phyloP scores from a whole-genome alignment of 2,797 vertebrate species.

The Characodon lateralis region DNA sequence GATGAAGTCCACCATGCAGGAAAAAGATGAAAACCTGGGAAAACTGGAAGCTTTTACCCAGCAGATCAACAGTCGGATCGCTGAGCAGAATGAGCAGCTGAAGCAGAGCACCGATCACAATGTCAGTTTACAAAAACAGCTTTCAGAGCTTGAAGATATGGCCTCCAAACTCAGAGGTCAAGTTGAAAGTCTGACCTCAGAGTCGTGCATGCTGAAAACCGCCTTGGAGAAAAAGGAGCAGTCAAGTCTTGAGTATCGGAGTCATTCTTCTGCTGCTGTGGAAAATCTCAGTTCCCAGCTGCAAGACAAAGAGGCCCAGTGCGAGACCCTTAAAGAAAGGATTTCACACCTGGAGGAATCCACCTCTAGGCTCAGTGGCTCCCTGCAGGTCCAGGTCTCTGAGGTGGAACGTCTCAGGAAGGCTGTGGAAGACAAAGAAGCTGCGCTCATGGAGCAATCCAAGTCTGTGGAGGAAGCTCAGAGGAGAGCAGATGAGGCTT shows the following conservation, averaged over 20 bases:
- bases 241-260: conserved; percentile 58
- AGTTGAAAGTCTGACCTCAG: conserved; percentile 70
- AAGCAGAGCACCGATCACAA: conserved; percentile 74
- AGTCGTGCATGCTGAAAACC: conserved; percentile 72
- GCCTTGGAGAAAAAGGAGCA: conserved; percentile 79
- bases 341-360: conserved; percentile 76
- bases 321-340: conserved; percentile 77
- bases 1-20: conserved; percentile 65
- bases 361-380: conserved; percentile 61
- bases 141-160: conserved; percentile 74
- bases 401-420: conserved; percentile 69
- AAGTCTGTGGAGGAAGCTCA: conserved; percentile 70
- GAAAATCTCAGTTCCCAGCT: conserved; percentile 72
- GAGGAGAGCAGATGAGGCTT: conserved; percentile 73
- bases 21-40: conserved; percentile 74
- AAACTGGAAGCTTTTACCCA: conserved; percentile 78
- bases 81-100: conserved; percentile 77
- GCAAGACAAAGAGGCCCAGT: conserved; percentile 79
- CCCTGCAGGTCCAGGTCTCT: conserved; percentile 66
- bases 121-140: conserved; percentile 59
- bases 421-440: conserved; percentile 73
- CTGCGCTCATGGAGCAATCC: conserved; percentile 65
- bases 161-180: conserved; percentile 66
- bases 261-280: conserved; percentile 47
- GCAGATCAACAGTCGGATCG: conserved; percentile 69